A percentile compares a stretch with the other conserved stretches of the same genome.
Evolutionary conservation across 2,113 vertebrate genomes (phyloP).

Genomic region (Corythaixoides concolor): DNA sequence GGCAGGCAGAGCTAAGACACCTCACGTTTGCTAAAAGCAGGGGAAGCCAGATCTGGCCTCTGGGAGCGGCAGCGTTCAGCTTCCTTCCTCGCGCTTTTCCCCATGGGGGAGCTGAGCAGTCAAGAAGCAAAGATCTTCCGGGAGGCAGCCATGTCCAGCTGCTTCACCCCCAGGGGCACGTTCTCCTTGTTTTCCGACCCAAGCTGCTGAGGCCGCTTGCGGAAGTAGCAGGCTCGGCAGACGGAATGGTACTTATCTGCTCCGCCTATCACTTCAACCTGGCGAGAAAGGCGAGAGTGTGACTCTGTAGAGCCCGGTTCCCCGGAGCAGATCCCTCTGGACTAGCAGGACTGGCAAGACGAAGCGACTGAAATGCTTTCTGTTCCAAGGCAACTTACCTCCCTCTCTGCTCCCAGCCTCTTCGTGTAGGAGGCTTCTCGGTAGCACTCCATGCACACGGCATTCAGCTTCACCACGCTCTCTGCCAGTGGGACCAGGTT

Average conservation of each 20-base stretch:
- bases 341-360: not conserved
- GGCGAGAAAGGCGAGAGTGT: not conserved
- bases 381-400: constrained; percentile 74
- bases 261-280: constrained; percentile 97
- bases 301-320: not conserved
- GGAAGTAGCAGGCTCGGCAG: constrained; percentile 88
- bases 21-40: not conserved
- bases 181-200: constrained; percentile 82
- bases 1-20: not conserved
- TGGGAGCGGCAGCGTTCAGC: not conserved
- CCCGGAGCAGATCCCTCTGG: not conserved
- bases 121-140: constrained; percentile 79
- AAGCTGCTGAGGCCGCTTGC: not conserved
- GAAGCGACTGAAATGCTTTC: not conserved
- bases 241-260: constrained; percentile 93
- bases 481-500: constrained; percentile 91
- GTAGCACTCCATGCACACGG: constrained; percentile 96
- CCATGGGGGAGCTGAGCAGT: not conserved
- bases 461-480: constrained; percentile 94
- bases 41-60: not conserved
- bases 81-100: not conserved
- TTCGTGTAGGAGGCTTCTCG: constrained; percentile 94
- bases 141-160: not conserved
- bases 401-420: constrained; percentile 87
- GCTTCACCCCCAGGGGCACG: constrained; percentile 41